Percentiles rank a stretch among this genome's conserved stretches.
These are phyloP conservation scores for Morelia viridis DNA, from an alignment of 2,797 vertebrate species.

Conservation along the genomic window DNA sequence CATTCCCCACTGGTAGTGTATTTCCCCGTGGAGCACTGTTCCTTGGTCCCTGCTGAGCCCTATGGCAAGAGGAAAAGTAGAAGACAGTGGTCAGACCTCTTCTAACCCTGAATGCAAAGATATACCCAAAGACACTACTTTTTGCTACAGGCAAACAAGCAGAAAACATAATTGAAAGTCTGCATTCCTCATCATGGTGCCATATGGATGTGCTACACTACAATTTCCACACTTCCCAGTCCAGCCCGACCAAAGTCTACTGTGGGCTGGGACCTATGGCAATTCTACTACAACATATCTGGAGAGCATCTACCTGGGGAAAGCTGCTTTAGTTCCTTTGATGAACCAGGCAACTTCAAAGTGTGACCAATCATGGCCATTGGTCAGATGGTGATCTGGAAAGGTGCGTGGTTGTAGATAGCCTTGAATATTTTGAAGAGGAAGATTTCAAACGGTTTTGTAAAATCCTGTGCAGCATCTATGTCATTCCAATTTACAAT, in stretches of 20 bases:
- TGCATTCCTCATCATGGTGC: not conserved
- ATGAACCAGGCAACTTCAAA: not conserved
- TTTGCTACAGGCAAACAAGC: not conserved
- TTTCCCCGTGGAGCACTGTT: conserved; percentile 73
- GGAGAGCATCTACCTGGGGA: not conserved
- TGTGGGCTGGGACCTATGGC: not conserved
- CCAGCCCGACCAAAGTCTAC: not conserved
- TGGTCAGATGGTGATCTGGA: not conserved
- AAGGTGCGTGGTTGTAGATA: not conserved
- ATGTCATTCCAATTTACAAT: not conserved
- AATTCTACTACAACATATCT: not conserved
- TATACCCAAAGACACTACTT: not conserved
- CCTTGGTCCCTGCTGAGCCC: conserved; percentile 76
- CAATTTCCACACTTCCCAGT: not conserved
- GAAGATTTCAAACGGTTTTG: not conserved
- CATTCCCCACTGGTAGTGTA: conserved; percentile 83
- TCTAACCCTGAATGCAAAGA: not conserved
- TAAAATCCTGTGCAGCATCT: not conserved
- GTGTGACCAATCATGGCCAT: not conserved
- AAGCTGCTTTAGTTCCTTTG: not conserved
- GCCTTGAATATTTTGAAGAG: not conserved
- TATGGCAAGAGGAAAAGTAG: conserved; percentile 56
- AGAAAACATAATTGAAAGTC: not conserved
- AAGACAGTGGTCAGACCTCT: conserved; percentile 8
- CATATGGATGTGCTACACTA: not conserved